Conservation (phyloP, 1,140 invertebrate genomes). For the Euglossa dilemma region DNA sequence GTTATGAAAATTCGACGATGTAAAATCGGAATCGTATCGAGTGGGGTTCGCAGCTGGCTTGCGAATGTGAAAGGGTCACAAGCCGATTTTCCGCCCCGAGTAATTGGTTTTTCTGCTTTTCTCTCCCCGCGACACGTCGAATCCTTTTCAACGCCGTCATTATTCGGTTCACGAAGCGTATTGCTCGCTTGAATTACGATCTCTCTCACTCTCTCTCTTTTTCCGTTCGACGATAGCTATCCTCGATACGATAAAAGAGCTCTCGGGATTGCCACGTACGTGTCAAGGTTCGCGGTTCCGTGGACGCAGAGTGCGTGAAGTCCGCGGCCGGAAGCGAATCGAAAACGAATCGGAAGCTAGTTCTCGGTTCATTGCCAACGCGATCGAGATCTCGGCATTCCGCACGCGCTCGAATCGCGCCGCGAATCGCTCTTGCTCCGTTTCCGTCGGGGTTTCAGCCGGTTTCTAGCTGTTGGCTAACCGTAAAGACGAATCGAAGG, state of each 20-base stretch:
- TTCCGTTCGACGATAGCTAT: conserved; percentile 47
- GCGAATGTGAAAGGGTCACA: not conserved
- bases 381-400: conserved; percentile 2
- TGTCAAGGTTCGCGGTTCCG: conserved; percentile 51
- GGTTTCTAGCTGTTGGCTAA: too few relatives aligned
- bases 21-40: not conserved
- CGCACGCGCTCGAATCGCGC: conserved; percentile 1
- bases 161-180: conserved; percentile 58
- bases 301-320: conserved; percentile 50
- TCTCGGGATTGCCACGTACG: conserved; percentile 43
- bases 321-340: conserved; percentile 39
- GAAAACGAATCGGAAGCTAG: conserved; percentile 41
- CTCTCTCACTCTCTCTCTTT: conserved; percentile 17
- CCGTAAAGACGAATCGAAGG: not conserved
- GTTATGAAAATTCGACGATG: not conserved
- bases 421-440: not conserved
- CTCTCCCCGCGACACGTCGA: conserved; percentile 9
- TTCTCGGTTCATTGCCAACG: conserved; percentile 38
- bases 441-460: not conserved
- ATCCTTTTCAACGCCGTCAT: conserved; percentile 7
- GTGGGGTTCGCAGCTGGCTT: too few relatives aligned
- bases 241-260: conserved; percentile 47
- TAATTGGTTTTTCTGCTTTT: not conserved
- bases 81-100: not conserved
- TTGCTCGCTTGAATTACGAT: conserved; percentile 59